phyloP scores from a whole-genome alignment of 35 echinoderm and acorn worm species.

The Apostichopus japonicus region DNA sequence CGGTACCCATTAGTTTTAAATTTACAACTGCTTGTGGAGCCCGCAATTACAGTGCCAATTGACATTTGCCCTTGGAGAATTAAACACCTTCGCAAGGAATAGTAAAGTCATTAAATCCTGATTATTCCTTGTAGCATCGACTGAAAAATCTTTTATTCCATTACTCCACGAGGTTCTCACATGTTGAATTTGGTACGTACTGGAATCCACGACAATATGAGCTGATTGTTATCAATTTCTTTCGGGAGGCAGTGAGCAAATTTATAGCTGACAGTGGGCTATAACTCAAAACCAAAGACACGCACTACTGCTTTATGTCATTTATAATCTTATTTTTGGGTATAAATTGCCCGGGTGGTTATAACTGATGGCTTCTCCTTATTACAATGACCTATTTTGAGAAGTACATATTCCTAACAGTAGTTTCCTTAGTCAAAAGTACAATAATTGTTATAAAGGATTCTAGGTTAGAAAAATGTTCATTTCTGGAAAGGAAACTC shows the following conservation, averaged over 20 bases:
- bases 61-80: constrained; percentile 3
- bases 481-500: too few species aligned
- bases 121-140: neutral
- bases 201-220: neutral
- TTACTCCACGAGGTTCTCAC: neutral
- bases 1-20: neutral
- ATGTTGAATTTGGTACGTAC: neutral
- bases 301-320: neutral
- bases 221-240: neutral
- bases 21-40: neutral
- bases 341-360: neutral
- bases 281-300: neutral
- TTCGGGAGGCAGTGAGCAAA: neutral
- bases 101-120: neutral
- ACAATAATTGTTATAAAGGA: too few species aligned
- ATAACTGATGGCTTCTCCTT: neutral
- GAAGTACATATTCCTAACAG: too few species aligned
- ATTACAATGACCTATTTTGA: neutral
- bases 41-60: neutral
- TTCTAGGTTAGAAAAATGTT: too few species aligned
- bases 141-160: neutral
- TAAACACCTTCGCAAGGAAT: constrained; percentile 3
- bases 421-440: too few species aligned
- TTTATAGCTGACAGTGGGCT: neutral
- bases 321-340: neutral